A percentile compares a stretch with the other conserved stretches of the same genome.
Conservation (phyloP, 2,113 vertebrate species). For the Bolborhynchus lineola region DNA sequence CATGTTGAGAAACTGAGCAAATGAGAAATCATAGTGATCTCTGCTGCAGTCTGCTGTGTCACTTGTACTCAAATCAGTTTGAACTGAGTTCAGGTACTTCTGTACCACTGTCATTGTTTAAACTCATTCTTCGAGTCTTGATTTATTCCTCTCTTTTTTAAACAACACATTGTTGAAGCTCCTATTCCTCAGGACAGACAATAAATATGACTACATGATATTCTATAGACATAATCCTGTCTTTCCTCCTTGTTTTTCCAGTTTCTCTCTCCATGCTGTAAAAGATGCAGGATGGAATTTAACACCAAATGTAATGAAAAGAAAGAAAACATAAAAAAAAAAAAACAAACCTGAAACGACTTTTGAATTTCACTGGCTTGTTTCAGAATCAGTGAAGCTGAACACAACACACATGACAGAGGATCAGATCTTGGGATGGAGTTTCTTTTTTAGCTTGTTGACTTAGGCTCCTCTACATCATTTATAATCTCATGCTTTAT, state of each 20-base stretch:
- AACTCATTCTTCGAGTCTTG: not conserved
- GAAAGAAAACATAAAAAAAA: not conserved
- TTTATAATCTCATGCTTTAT: not conserved
- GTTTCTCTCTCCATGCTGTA: not conserved
- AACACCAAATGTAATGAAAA: not conserved
- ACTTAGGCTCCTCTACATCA: not conserved
- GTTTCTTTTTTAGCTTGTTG: not conserved
- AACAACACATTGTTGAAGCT: not conserved
- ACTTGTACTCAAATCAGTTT: not conserved
- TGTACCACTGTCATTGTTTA: not conserved
- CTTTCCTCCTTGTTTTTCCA: not conserved
- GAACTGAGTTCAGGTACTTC: not conserved
- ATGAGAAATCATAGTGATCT: not conserved
- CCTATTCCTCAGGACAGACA: not conserved
- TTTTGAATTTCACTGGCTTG: not conserved
- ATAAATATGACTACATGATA: not conserved
- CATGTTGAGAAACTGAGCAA: not conserved
- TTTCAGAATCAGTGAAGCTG: not conserved
- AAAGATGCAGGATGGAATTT: not conserved
- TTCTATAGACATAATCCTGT: not conserved
- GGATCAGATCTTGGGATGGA: not conserved
- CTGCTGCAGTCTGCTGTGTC: not conserved
- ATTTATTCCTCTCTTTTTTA: not conserved
- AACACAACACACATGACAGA: not conserved
- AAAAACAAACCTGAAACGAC: not conserved